Conservation (phyloP, 2,888 invertebrate species). For the Melanotus villosus region DNA sequence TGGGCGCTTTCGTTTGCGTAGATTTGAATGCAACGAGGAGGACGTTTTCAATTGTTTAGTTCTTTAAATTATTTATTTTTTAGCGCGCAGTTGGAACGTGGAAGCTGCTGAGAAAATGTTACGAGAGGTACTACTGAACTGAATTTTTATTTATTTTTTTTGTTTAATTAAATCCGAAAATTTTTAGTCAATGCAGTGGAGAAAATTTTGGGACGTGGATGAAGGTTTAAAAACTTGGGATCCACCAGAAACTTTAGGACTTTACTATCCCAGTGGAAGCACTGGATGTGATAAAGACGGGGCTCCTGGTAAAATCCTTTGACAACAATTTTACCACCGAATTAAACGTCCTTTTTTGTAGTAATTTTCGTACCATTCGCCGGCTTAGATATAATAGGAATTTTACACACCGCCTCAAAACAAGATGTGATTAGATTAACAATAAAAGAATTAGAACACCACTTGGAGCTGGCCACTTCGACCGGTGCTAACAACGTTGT, state of each 20-base stretch:
- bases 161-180: slow-evolving; percentile 27
- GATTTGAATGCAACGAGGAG: no score
- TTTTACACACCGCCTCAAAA: slow-evolving; percentile 81
- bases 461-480: slow-evolving; percentile 74
- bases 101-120: slow-evolving; percentile 94
- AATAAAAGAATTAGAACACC: slow-evolving; percentile 77
- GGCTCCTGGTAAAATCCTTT: slow-evolving; percentile 73
- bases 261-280: slow-evolving; percentile 84
- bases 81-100: slow-evolving; percentile 89
- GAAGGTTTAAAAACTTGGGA: slow-evolving; percentile 77
- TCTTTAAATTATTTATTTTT: slow-evolving; percentile 64
- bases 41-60: no score
- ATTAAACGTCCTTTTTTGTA: slow-evolving; percentile 61
- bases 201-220: slow-evolving; percentile 84
- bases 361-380: slow-evolving; percentile 87
- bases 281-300: slow-evolving; percentile 89
- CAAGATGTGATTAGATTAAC: slow-evolving; percentile 82
- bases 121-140: slow-evolving; percentile 75
- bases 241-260: slow-evolving; percentile 78
- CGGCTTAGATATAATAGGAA: slow-evolving; percentile 85
- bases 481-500: slow-evolving; percentile 77
- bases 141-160: slow-evolving; percentile 1
- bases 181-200: slow-evolving; percentile 80
- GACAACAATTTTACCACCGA: neutral
- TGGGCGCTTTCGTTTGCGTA: no score